Base-by-base conservation (phyloP, 2,888 invertebrate genomes). In the Drosophila mimica region DNA sequence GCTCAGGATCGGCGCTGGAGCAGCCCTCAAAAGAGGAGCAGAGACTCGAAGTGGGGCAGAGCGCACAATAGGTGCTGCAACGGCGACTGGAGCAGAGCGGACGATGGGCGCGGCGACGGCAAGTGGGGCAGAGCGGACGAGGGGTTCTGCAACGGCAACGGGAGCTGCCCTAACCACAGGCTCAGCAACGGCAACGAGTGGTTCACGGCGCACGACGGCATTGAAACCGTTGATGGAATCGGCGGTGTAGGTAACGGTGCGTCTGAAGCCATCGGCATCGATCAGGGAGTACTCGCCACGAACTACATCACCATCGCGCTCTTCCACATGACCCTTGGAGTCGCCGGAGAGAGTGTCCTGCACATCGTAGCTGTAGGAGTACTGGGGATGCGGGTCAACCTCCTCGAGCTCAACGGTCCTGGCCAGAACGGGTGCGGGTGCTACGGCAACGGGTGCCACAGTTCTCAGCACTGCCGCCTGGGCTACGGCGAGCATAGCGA, bases 261-360 rank as follows among this genome's bases (percentile, higher is more conserved):
- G 86, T 72, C 90, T 90, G 77, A 76, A 89, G 34, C 93, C 93
- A 86, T 93, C 93, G 61, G 93, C 79, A 76, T 93, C 93, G 54
- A 92, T 70, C 61, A 93, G 79, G 4, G 93, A 92, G 79, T 93
- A 93, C 78, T 92, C 92, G 60, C 93, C 93, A 69, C 90, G 91
- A 13, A 93, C 93, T 11, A 91, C 91, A 82, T 93, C 93, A 59
- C 93, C 93, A 70, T 92, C 91, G 46, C 93, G 92, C 58, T 91
- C 89, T 83, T 93, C 93, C 63, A 91, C 84, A 73, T 93, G 93
- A 74, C 85, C 91, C 84, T 93, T 93, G 57, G 91, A 91, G 72
- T 93, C 93, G n/a, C 93, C 93, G 20, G 93, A 92, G 30, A 92
- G 67, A 4, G 82, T 52, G 62, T 93, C 93, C 71, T 92, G 90